Conservation (phyloP, 2,888 invertebrate species). For the Seira musarum region DNA sequence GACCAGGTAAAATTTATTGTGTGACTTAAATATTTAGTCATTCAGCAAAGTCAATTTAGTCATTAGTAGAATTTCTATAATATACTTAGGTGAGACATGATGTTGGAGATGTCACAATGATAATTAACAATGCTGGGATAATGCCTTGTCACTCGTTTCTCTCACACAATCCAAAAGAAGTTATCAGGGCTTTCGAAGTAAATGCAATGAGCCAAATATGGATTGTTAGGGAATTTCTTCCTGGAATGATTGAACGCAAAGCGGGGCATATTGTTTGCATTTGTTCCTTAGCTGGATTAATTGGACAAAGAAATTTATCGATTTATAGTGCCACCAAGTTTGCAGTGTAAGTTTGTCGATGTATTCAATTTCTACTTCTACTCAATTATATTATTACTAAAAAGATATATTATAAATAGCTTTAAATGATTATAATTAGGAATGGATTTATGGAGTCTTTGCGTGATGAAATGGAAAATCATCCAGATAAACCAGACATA, state of each 20-base stretch:
- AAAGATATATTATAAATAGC: no score
- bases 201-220: constrained; percentile 87
- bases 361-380: no score
- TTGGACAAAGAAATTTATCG: constrained; percentile 82
- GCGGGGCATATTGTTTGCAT: constrained; percentile 84
- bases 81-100: constrained; percentile 76
- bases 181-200: constrained; percentile 80
- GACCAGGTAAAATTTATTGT: constrained; percentile 77
- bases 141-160: constrained; percentile 84
- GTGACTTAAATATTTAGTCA: no score
- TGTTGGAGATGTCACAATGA: constrained; percentile 83
- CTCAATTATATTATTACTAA: no score
- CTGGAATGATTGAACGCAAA: constrained; percentile 82
- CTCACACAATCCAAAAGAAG: constrained; percentile 79
- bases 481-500: constrained; percentile 74
- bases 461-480: constrained; percentile 82
- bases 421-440: constrained; percentile 9
- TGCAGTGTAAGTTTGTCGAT: constrained; percentile 51
- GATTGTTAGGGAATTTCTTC: constrained; percentile 85
- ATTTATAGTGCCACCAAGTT: constrained; percentile 79
- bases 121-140: constrained; percentile 90
- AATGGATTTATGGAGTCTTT: constrained; percentile 71
- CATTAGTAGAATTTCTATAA: neutral
- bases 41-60: neutral
- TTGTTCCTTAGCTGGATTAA: constrained; percentile 84